phyloP scores from a whole-genome alignment of 2,797 vertebrate genomes.

The Galagoides demidoff region DNA sequence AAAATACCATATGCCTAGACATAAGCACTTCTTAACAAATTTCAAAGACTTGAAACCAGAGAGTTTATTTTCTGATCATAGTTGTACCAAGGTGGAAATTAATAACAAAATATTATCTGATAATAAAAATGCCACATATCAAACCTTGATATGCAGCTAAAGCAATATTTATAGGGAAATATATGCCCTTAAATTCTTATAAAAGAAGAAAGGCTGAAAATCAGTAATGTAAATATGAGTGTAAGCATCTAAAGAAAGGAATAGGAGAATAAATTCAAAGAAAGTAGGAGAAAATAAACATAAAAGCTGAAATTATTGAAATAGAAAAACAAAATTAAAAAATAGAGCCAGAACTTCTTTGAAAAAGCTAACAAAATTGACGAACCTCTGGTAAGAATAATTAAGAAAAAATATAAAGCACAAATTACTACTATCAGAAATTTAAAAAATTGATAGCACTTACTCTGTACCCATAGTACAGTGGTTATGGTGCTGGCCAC shows the following conservation, averaged over 20 bases:
- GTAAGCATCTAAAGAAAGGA: background rate
- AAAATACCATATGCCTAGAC: background rate
- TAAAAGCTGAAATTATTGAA: background rate
- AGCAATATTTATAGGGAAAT: background rate
- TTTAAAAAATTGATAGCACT: background rate
- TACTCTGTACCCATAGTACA: too few relatives aligned
- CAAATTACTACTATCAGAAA: background rate
- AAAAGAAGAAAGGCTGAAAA: background rate
- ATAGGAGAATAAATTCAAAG: background rate
- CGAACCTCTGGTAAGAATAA: background rate
- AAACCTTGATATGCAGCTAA: background rate
- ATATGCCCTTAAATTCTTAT: background rate
- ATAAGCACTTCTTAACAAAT: background rate
- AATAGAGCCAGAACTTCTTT: background rate
- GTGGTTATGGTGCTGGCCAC: too few relatives aligned
- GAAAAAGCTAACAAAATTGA: slow-evolving; percentile 5
- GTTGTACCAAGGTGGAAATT: background rate
- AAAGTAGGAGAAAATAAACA: slow-evolving; percentile 11
- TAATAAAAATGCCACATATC: background rate
- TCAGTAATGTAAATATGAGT: background rate
- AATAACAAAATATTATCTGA: background rate
- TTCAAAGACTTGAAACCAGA: background rate
- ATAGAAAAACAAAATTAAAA: background rate
- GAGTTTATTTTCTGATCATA: background rate
- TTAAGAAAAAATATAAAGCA: background rate